Base-by-base conservation (phyloP, 1,140 invertebrate genomes). In the Stenopsyche tienmushanensis region DNA sequence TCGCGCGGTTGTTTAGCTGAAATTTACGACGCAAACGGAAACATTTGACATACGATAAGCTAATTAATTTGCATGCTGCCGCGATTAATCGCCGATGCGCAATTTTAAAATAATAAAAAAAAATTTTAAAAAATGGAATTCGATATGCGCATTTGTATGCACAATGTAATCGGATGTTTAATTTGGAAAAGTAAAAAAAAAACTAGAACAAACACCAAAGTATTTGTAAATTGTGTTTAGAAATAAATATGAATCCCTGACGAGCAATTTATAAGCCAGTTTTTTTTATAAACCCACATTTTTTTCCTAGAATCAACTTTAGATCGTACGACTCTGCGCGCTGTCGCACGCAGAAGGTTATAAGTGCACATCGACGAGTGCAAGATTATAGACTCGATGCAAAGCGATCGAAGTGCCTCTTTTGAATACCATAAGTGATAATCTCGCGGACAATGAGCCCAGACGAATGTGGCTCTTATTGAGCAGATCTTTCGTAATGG, bases 271-370 rank as follows among this genome's bases (percentile, higher is more conserved):
- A 9, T 2, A 26, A 29, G 25, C 52, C 24, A 39, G 34, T n/a
- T 42, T 42, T 57, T 57, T 57, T 57, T 55, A 34, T 25, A 42
- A 21, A 15, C 15, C 54, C 1, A 57, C 17, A 57, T 57, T 39
- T 57, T 57, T 39, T 54, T 54, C 25, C 52, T 54, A 54, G 52
- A 54, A 54, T 54, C n/a, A 18, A 34, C 34, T 41, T 57, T 41
- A 42, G 34, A 57, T 57, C 34, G 15, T 42, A 21, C 39, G 54
- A 55, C 53, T 17, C 23, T 34, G 52, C 39, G 13, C 39, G 26
- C 15, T 1, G n/a, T 17, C 25, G 15, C 18, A 1, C 3, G 18
- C 1, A 49, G 20, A 54, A 34, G 25, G 25, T 34, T 29, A n/a
- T 54, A 54, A 25, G 1, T 15, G 52, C n/a, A 13, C 17, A n/a